A percentile compares a stretch with the other conserved stretches of the same genome.
Conservation (phyloP, 2,797 vertebrate genomes). For the Acipenser ruthenus region DNA sequence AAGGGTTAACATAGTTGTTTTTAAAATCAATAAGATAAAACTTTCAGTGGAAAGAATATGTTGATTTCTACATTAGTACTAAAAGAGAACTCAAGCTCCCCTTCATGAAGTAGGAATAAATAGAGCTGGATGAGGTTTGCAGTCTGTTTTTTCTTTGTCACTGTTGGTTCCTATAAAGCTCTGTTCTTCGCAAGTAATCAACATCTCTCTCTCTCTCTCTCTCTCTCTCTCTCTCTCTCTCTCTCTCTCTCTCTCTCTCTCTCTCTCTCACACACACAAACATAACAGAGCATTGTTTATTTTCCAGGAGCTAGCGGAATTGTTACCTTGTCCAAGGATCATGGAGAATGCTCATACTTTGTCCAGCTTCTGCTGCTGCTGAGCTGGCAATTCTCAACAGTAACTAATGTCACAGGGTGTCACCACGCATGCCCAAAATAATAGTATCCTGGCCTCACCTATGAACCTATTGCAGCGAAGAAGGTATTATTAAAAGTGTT, state of each 20-base stretch:
- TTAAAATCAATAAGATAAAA: neutral
- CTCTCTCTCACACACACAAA: neutral
- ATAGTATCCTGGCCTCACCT: no score
- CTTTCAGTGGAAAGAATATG: neutral
- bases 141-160: slow-evolving; percentile 10
- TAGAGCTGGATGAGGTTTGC: slow-evolving; percentile 38
- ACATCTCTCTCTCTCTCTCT: neutral
- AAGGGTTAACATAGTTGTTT: neutral
- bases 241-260: neutral
- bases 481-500: no score
- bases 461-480: no score
- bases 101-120: slow-evolving; percentile 31
- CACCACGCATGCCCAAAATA: no score
- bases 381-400: no score
- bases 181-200: neutral
- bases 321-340: no score
- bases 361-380: no score
- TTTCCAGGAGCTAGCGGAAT: no score
- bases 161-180: neutral
- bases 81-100: slow-evolving; percentile 2
- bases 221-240: accelerated
- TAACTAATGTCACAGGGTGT: no score
- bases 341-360: neutral
- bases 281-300: neutral
- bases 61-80: neutral